A percentile compares a stretch with the other conserved stretches of the same genome.
These are phyloP conservation scores for Propithecus deckenii DNA, from an alignment of 2,797 vertebrate species.

Conservation along the genomic window DNA sequence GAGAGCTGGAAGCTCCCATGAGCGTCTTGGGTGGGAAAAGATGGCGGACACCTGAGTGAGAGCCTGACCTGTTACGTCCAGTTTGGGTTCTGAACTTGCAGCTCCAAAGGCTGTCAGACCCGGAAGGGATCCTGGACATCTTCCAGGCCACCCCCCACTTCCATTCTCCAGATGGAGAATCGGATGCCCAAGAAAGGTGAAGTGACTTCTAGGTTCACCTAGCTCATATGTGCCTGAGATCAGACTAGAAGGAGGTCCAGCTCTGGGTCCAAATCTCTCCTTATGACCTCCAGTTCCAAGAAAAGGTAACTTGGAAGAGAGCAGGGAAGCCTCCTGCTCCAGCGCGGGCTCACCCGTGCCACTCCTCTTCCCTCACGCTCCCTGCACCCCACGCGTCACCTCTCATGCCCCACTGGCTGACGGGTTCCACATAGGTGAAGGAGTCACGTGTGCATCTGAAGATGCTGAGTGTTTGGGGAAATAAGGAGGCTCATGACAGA, in stretches of 20 bases:
- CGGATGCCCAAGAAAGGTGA: background rate
- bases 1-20: background rate
- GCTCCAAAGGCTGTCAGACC: background rate
- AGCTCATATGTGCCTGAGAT: background rate
- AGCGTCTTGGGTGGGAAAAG: background rate
- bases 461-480: background rate
- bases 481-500: background rate
- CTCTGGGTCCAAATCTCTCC: background rate
- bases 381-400: background rate
- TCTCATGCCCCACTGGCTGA: background rate
- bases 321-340: too few species aligned
- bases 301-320: background rate
- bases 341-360: background rate
- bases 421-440: background rate
- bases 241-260: background rate
- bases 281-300: background rate
- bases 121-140: background rate
- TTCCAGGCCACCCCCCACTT: background rate
- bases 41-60: background rate
- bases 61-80: background rate
- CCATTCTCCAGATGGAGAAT: background rate
- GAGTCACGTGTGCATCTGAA: background rate
- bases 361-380: background rate
- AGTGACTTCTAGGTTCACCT: background rate
- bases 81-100: background rate